Conservation (phyloP, 92 coral and sea anemone genomes). For the Paragorgia papillata region DNA sequence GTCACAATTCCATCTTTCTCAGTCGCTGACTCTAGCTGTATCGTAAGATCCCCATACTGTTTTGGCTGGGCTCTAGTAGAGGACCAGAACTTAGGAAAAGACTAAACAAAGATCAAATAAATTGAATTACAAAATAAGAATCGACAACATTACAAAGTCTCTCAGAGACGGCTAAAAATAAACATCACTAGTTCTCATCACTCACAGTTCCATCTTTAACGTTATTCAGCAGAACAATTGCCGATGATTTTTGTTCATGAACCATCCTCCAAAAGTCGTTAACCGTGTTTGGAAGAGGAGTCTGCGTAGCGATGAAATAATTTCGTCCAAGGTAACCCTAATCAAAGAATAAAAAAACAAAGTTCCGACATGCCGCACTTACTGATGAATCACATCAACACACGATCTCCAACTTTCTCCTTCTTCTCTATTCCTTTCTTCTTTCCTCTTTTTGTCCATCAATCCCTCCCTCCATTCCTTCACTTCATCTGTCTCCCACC, state of each 20-base stretch:
- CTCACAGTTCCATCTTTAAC: constrained; percentile 32
- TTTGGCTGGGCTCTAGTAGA: not conserved
- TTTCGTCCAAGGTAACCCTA: constrained; percentile 28
- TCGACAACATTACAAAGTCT: no score
- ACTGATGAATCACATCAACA: no score
- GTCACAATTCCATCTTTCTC: constrained; percentile 18
- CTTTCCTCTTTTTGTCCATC: no score
- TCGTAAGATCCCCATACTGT: not conserved
- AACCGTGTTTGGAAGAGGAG: constrained; percentile 7
- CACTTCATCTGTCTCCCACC: no score
- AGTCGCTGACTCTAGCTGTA: constrained; percentile 1
- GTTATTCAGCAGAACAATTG: no score
- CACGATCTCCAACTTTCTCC: no score
- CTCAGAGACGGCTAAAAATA: no score
- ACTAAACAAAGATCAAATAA: not conserved
- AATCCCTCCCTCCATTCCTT: no score
- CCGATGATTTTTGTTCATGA: constrained; percentile 16
- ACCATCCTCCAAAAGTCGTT: constrained; percentile 29
- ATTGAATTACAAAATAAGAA: no score
- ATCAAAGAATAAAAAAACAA: not conserved
- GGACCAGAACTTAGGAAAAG: constrained; percentile 21
- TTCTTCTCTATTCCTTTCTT: no score
- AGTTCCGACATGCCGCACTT: no score
- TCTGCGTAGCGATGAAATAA: constrained; percentile 25
- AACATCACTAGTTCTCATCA: no score